phyloP scores from a whole-genome alignment of 2,113 vertebrate species.

The Ceyx margarethae region DNA sequence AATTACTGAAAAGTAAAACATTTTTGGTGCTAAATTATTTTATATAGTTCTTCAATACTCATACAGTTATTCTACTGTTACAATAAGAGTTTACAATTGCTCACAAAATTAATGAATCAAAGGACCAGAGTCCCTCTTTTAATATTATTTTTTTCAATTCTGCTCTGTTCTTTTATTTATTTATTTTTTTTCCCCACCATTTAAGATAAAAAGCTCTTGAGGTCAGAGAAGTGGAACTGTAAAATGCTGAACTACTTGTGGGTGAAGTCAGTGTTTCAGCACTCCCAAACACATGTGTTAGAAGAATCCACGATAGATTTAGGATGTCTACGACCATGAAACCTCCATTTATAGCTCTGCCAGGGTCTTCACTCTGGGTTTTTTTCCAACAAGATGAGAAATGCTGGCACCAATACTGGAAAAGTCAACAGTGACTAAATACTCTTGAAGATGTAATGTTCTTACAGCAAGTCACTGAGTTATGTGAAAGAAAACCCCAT shows the following conservation, averaged over 20 bases:
- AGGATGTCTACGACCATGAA: slow-evolving; percentile 17
- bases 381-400: slow-evolving; percentile 33
- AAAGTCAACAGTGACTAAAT: slow-evolving; percentile 61
- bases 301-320: background rate
- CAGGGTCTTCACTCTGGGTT: slow-evolving; percentile 13
- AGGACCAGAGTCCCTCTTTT: background rate
- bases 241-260: slow-evolving; percentile 15
- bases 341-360: background rate
- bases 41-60: background rate
- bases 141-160: background rate
- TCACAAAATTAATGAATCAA: background rate
- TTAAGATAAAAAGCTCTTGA: slow-evolving; percentile 3
- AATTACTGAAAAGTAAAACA: background rate
- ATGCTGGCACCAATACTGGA: slow-evolving; percentile 33
- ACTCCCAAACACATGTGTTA: background rate
- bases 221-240: slow-evolving; percentile 1
- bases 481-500: background rate
- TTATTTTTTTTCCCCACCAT: background rate
- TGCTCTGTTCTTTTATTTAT: background rate
- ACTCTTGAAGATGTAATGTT: slow-evolving; percentile 49
- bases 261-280: slow-evolving; percentile 9
- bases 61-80: background rate
- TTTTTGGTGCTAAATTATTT: background rate
- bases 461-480: background rate
- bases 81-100: background rate